Evolutionary conservation across 2,888 invertebrate species (phyloP), one percentile per base, ranked within the genome.

Genomic region (Pammene fasciana): DNA sequence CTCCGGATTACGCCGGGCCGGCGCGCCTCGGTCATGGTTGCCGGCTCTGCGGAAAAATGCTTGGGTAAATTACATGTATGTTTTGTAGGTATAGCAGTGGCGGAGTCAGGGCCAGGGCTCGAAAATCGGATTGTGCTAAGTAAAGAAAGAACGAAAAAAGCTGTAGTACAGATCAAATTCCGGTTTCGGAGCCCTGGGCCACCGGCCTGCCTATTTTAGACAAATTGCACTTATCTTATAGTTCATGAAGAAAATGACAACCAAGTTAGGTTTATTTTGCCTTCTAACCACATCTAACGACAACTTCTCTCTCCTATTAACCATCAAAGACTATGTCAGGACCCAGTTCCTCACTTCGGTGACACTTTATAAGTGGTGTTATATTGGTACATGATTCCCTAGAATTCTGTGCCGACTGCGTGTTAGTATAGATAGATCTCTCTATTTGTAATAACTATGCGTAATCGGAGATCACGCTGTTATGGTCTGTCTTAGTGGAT

Each of bases 1-100:
- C 79, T 81, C 18, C 83, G 80, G 65, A 85, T 86, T 70, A 86
- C 86, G 50, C 86, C 82, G 77, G 50, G 75, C 72, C 46, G 80
- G 79, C 45, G 76, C 73, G 75, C 71, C 41, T 81, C 79, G 43
- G 77, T 72, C 84, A 82, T 83, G 36, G 45, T 73, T 64, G 65
- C 59, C 68, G 72, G 46, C 62, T 66, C 78, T 80, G 65, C 0
- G 56, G 45, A 48, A 60, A 61, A 38, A 0, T 7, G 4, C 34
- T n/a, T 1, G 13, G 8, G 7, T 41, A 1, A 9, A 26, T 16
- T 10, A 18, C 5, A 41, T 38, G 26, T 26, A 26, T 26, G 4
- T 26, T 26, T 26, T 26, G 26, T 26, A 26, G 26, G 26, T 26
- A 26, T 26, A 26, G 26, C 26, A 26, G 26, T 4, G 26, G 26